phyloP scores from a whole-genome alignment of 2,113 vertebrate species.

The Notiomystis cincta region DNA sequence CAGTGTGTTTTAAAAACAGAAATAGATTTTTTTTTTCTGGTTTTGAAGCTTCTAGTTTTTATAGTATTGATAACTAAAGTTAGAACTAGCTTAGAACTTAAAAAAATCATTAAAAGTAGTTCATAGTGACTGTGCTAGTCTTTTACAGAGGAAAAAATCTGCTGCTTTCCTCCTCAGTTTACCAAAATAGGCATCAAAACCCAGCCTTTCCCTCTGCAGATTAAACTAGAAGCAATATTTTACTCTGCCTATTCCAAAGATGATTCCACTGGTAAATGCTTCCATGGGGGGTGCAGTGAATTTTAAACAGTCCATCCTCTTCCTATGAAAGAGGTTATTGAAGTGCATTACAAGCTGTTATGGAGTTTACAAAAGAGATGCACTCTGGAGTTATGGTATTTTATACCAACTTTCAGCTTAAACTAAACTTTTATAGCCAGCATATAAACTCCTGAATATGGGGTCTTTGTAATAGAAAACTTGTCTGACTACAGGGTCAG shows the following conservation, averaged over 20 bases:
- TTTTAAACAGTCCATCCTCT: background rate
- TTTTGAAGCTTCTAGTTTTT: background rate
- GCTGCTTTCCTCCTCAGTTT: background rate
- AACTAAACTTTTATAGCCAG: slow-evolving; percentile 41
- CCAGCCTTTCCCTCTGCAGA: background rate
- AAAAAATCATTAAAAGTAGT: background rate
- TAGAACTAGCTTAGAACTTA: background rate
- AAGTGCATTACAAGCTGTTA: slow-evolving; percentile 8
- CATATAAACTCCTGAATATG: slow-evolving; percentile 27
- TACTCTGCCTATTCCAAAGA: background rate
- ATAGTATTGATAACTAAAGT: background rate
- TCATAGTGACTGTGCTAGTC: background rate
- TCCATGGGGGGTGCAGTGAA: background rate
- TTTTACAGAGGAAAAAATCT: background rate
- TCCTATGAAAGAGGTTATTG: background rate
- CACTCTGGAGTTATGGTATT: slow-evolving; percentile 8
- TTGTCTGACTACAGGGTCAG: background rate
- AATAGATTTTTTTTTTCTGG: background rate
- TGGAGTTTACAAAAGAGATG: slow-evolving; percentile 19
- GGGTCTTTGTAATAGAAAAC: slow-evolving; percentile 6
- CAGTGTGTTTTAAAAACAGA: background rate
- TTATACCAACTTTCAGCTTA: slow-evolving; percentile 13
- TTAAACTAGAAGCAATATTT: background rate
- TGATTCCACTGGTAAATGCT: background rate
- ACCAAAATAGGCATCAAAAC: background rate